These are phyloP conservation scores for Gouania willdenowi DNA, from an alignment of 2,797 vertebrate genomes.

Conservation along the genomic window DNA sequence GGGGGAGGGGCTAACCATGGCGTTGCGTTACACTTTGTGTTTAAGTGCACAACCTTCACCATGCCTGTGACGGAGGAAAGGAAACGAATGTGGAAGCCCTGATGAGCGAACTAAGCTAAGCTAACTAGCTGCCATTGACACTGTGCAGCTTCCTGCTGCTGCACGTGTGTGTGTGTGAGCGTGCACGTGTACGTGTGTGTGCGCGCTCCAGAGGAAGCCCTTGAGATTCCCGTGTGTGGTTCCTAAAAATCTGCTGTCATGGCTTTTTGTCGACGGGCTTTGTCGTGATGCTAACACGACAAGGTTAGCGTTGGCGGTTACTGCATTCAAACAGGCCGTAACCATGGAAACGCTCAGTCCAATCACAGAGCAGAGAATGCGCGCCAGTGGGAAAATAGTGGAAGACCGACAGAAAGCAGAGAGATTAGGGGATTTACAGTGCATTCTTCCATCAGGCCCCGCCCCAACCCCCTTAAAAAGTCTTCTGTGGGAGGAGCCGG, in stretches of 20 bases:
- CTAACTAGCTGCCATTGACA: constrained; percentile 79
- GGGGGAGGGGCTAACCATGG: no score
- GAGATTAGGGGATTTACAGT: constrained; percentile 48
- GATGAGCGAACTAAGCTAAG: constrained; percentile 82
- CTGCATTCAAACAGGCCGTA: constrained; percentile 53
- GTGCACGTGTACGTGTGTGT: constrained; percentile 56
- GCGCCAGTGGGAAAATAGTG: constrained; percentile 66
- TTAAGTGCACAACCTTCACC: no score
- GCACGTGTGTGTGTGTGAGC: constrained; percentile 56
- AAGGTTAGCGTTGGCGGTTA: constrained; percentile 60
- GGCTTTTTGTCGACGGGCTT: constrained; percentile 68
- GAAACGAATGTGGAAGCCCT: constrained; percentile 78
- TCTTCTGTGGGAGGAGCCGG: constrained; percentile 30
- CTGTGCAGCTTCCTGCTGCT: constrained; percentile 57
- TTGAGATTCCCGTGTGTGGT: constrained; percentile 54
- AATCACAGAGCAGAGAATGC: constrained; percentile 51
- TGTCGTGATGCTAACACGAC: constrained; percentile 43
- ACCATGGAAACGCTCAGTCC: constrained; percentile 28
- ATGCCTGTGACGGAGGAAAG: no score
- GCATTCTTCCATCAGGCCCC: no score
- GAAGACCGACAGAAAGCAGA: constrained; percentile 65
- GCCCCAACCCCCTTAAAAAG: constrained; percentile 33
- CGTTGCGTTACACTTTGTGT: no score
- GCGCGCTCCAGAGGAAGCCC: constrained; percentile 78
- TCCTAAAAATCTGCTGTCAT: constrained; percentile 47